A percentile compares a stretch with the other conserved stretches of the same genome.
Evolutionary conservation across 2,113 vertebrate species (phyloP).

Genomic region (Macheiramphus alcinus): DNA sequence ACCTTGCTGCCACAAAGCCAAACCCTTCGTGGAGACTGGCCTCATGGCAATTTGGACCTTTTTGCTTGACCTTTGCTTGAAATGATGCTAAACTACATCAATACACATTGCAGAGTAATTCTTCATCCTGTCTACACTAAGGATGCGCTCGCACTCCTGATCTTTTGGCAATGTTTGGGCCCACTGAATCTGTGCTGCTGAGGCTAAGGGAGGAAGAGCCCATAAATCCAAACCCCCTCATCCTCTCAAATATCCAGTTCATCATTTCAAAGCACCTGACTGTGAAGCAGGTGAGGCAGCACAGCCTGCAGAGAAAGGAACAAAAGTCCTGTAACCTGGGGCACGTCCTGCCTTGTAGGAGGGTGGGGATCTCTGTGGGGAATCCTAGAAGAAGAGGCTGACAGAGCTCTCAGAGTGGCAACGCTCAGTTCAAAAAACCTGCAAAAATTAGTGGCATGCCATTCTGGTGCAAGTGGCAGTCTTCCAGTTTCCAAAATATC

Average conservation of each 20-base stretch:
- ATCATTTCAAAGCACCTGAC: background rate
- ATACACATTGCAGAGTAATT: background rate
- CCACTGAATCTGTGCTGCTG: too few relatives aligned
- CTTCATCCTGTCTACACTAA: background rate
- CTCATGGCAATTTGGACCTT: background rate
- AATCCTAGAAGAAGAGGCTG: background rate
- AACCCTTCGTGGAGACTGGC: background rate
- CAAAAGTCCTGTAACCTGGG: background rate
- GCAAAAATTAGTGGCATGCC: background rate
- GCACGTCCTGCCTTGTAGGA: background rate
- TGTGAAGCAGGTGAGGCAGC: background rate
- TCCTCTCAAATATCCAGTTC: background rate
- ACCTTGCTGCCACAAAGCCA: background rate
- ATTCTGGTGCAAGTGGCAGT: constrained; percentile 1
- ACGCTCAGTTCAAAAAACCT: background rate
- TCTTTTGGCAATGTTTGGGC: background rate
- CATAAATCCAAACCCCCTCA: background rate
- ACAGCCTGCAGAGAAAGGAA: background rate
- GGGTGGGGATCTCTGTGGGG: background rate
- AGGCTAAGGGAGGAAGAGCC: background rate
- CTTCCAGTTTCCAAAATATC: constrained; percentile 70
- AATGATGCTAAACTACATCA: background rate
- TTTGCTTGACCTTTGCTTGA: background rate
- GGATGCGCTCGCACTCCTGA: background rate
- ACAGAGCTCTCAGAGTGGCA: background rate